Evolutionary conservation across 1,140 invertebrate species (phyloP).

Genomic region (Trichonephila inaurata): DNA sequence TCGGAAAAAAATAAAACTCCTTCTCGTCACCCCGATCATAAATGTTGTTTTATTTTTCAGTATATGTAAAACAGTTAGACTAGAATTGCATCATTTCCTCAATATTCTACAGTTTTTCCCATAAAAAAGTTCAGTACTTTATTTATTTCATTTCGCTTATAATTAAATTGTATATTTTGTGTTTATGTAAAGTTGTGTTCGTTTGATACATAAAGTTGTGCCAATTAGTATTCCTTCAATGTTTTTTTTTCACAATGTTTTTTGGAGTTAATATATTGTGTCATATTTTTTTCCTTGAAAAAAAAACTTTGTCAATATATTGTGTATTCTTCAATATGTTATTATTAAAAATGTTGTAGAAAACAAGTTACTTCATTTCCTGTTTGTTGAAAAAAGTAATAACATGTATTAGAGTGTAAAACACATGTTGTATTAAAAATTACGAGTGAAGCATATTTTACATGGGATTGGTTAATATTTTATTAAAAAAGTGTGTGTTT

Average conservation of each 20-base stretch:
- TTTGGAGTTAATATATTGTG: not conserved
- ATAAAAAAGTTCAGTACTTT: too few species aligned
- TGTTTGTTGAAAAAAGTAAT: not conserved
- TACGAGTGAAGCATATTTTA: not conserved
- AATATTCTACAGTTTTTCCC: too few species aligned
- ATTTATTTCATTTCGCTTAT: not conserved
- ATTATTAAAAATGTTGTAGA: slow-evolving; percentile 34
- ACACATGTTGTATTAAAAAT: slow-evolving; percentile 10
- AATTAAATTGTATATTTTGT: not conserved
- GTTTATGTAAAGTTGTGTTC: too few species aligned
- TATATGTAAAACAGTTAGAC: not conserved
- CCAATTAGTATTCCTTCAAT: not conserved
- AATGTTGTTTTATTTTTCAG: slow-evolving; percentile 18
- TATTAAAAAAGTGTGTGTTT: not conserved
- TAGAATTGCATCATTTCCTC: not conserved
- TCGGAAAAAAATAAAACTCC: slow-evolving; percentile 80
- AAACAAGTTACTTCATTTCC: not conserved
- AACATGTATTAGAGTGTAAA: slow-evolving; percentile 3
- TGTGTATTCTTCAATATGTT: not conserved
- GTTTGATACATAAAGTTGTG: too few species aligned
- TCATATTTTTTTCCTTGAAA: not conserved
- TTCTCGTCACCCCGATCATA: not conserved
- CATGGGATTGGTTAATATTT: slow-evolving; percentile 1
- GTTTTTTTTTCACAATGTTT: not conserved
- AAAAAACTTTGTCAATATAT: not conserved